A percentile compares a stretch with the other conserved stretches of the same genome.
phyloP scores from a whole-genome alignment of 2,113 vertebrate genomes.

The Progne subis region DNA sequence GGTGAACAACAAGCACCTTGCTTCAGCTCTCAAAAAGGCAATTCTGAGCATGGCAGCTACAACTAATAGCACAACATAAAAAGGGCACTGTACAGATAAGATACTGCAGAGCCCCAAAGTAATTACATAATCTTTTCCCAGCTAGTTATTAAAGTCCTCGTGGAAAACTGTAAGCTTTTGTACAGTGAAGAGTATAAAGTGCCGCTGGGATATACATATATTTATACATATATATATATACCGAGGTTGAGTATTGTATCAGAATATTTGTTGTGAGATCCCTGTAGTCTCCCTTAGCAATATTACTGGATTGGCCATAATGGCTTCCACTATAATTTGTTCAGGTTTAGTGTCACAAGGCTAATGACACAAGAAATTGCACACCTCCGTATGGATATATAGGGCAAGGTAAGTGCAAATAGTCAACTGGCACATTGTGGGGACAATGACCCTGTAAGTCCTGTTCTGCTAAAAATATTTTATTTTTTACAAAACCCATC shows the following conservation, averaged over 20 bases:
- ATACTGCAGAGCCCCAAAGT: conserved; percentile 82
- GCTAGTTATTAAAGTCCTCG: conserved; percentile 80
- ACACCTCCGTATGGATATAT: conserved; percentile 92
- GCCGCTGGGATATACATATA: conserved; percentile 93
- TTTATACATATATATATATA: conserved; percentile 89
- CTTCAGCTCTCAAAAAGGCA: conserved; percentile 92
- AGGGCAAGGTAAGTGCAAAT: conserved; percentile 98
- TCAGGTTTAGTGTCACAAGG: conserved; percentile 88
- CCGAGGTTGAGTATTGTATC: conserved; percentile 91
- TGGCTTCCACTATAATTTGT: conserved; percentile 79
- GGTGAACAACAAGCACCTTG: conserved; percentile 90
- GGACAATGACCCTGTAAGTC: conserved; percentile 99
- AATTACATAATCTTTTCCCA: conserved; percentile 82
- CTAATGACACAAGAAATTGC: conserved; percentile 93
- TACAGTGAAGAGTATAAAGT: conserved; percentile 99
- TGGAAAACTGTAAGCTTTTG: conserved; percentile 88
- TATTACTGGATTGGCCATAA: conserved; percentile 75
- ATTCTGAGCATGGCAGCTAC: conserved; percentile 93
- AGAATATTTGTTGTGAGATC: conserved; percentile 88
- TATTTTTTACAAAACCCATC: conserved; percentile 97
- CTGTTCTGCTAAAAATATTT: conserved; percentile 99
- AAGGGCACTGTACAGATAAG: conserved; percentile 79
- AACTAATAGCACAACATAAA: conserved; percentile 88
- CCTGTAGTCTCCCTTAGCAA: conserved; percentile 90
- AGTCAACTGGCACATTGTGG: conserved; percentile 99